Evolutionary conservation across 1,140 invertebrate species (phyloP), one percentile per base, ranked within the genome.

Genomic region (Metopolophium dirhodum): DNA sequence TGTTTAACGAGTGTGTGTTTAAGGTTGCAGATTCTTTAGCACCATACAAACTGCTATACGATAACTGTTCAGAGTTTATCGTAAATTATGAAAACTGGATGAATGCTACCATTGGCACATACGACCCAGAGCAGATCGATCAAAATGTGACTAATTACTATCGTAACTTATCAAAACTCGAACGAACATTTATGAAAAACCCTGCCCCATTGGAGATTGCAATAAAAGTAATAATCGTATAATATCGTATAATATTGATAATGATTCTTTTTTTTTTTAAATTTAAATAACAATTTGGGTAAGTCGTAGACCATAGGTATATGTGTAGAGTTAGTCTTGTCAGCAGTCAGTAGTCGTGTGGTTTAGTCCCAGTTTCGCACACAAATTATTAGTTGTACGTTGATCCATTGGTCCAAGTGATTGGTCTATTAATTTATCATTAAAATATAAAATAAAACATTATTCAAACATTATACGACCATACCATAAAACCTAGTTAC

Each of bases 101-200:
- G 96, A 96, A 96, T 93, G 97, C 97, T 6, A 97, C 97, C 95
- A 97, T 99, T 94, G 97, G 98, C 7, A 97, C 97, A 49, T 97
- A 97, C 94, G 97, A 99, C 95, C 99, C 99, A 0, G 98, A 99
- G 95, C 96, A 96, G 54, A 99, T 99, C 61, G 98, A 99, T 92
- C 95, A 96, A 26, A 98, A 99, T 94, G 97, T 98, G 0, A 96
- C 96, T 68, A 97, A 96, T 94, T 97, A 97, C 94, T 98, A 97
- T 95, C 96, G 98, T 93, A 96, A 96, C 77, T 96, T 99, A 49
- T 98, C 97, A 94, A 99, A 98, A 95, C 95, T 99, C 93, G 98
- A 99, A 94, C 98, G 98, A 95, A 96, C 96, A 45, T 99, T 99
- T 95, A 95, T 97, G 26, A 96, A 96, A 94, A 95, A 96, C 93